phyloP scores from a whole-genome alignment of 1,140 invertebrate genomes.

The Lutraria rhynchaena region DNA sequence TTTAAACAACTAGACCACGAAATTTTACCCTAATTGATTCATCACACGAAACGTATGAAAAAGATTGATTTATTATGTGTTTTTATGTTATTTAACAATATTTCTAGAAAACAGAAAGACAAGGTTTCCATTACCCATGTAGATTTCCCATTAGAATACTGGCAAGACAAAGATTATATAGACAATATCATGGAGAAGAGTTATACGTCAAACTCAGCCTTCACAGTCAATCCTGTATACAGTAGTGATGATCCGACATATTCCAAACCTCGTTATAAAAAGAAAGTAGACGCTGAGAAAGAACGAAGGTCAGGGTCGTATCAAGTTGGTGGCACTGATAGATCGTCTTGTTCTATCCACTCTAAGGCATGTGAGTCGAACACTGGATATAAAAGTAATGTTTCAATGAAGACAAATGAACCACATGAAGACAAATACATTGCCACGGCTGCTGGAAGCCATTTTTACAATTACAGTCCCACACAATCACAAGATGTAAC shows the following conservation, averaged over 20 bases:
- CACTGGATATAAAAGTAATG: too few relatives aligned
- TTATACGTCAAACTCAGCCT: conserved; percentile 1
- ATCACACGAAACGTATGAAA: background rate
- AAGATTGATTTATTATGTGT: background rate
- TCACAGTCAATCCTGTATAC: conserved; percentile 24
- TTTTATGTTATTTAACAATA: too few relatives aligned
- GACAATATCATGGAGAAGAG: conserved; percentile 21
- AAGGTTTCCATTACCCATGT: conserved; percentile 32
- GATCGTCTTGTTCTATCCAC: background rate
- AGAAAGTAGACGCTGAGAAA: conserved; percentile 23
- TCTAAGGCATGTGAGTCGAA: background rate
- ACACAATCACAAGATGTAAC: background rate
- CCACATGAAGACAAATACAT: conserved; percentile 32
- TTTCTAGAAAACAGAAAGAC: conserved; percentile 38
- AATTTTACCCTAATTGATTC: background rate
- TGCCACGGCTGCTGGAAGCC: conserved; percentile 33
- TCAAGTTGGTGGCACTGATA: too few relatives aligned
- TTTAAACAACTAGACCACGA: background rate
- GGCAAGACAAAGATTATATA: conserved; percentile 40
- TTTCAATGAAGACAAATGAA: conserved; percentile 16
- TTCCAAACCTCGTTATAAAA: conserved; percentile 11
- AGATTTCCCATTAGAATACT: conserved; percentile 42
- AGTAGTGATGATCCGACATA: background rate
- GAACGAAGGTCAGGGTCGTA: background rate
- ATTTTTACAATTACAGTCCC: conserved; percentile 37